Evolutionary conservation across 2,888 invertebrate species (phyloP).

Genomic region (Ophraella communa): DNA sequence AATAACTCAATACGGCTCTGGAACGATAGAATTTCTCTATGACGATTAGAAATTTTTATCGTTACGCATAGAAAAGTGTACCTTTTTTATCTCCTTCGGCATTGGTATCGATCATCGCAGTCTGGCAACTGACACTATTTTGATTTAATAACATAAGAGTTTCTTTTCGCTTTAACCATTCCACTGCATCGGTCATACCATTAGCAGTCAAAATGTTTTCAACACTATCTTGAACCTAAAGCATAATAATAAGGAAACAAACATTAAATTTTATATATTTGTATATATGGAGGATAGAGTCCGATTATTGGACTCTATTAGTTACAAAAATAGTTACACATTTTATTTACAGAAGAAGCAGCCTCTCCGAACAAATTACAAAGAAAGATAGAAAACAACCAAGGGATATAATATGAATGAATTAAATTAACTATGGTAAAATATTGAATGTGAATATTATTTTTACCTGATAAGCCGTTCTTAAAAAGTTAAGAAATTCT

Average conservation of each 20-base stretch:
- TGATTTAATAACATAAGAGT: constrained; percentile 53
- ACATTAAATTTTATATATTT: too few relatives aligned
- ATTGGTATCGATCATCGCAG: constrained; percentile 42
- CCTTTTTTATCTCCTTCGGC: constrained; percentile 42
- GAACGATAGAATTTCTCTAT: too few relatives aligned
- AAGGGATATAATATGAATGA: too few relatives aligned
- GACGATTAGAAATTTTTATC: too few relatives aligned
- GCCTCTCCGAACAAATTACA: too few relatives aligned
- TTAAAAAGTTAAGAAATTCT: constrained; percentile 75
- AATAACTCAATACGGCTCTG: too few relatives aligned
- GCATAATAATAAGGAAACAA: constrained; percentile 4
- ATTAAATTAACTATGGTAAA: too few relatives aligned
- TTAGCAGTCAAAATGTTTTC: constrained; percentile 60
- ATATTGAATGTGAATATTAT: background rate
- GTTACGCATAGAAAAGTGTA: constrained; percentile 11
- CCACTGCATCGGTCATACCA: constrained; percentile 59
- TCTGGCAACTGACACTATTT: constrained; percentile 48
- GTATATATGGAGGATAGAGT: too few relatives aligned
- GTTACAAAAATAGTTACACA: too few relatives aligned
- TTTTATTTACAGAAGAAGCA: too few relatives aligned
- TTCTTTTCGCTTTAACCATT: constrained; percentile 62
- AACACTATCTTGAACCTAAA: constrained; percentile 59
- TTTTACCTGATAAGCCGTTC: constrained; percentile 73
- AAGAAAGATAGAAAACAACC: too few relatives aligned
- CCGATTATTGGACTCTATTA: too few relatives aligned